phyloP scores from a whole-genome alignment of 1,140 invertebrate species.

The Hylaeus volcanicus region DNA sequence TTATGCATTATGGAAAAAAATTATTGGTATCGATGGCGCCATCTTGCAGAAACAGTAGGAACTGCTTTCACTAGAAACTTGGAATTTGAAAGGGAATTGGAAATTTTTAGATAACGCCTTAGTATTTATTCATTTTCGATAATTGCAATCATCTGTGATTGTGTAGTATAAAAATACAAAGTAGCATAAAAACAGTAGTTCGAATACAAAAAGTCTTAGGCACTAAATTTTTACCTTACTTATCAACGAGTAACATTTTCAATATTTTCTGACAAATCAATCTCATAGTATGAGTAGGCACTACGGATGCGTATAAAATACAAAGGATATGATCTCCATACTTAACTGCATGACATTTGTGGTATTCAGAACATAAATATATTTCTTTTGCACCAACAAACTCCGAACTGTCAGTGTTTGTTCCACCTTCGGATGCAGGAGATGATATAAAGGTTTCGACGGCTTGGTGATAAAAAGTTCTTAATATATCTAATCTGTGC shows the following conservation, averaged over 20 bases:
- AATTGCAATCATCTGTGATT: no score
- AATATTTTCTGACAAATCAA: conserved; percentile 81
- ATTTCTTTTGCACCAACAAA: conserved; percentile 83
- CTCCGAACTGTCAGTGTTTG: conserved; percentile 40
- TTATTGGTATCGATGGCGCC: no score
- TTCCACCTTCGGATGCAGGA: conserved; percentile 41
- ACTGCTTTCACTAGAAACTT: no score
- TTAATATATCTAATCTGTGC: conserved; percentile 85
- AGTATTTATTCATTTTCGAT: no score
- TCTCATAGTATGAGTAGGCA: conserved; percentile 86
- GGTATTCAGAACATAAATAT: conserved; percentile 91
- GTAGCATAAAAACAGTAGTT: neutral
- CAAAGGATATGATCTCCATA: conserved; percentile 84
- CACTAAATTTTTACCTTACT: conserved; percentile 69
- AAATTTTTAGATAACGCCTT: no score
- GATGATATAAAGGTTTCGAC: conserved; percentile 78
- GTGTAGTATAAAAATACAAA: neutral
- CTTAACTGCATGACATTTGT: conserved; percentile 89
- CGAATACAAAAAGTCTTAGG: neutral
- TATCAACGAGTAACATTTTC: conserved; percentile 80
- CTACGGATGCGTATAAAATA: conserved; percentile 84
- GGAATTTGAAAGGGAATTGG: no score
- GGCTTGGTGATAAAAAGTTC: conserved; percentile 87
- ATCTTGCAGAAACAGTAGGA: no score
- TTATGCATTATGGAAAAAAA: no score